Percentiles rank a stretch among this genome's conserved stretches.
Conservation (phyloP, 2,888 invertebrate genomes). For the Campoletis raptor region DNA sequence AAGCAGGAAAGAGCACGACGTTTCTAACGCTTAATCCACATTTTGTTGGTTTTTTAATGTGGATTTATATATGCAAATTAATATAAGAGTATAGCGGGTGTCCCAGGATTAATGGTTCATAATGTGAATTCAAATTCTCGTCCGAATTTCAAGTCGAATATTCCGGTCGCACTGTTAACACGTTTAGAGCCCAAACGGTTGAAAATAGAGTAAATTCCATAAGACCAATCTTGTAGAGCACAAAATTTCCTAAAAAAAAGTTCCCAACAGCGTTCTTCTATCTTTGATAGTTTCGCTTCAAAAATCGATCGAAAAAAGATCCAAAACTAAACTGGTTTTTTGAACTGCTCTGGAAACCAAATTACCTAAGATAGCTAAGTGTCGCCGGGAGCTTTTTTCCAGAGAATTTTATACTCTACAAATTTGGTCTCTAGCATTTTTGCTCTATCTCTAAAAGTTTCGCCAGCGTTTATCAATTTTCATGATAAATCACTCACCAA, state of each 20-base stretch:
- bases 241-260: neutral
- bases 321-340: neutral
- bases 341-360: neutral
- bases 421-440: neutral
- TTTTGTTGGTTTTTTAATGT: conserved; percentile 32
- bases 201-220: neutral
- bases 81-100: neutral
- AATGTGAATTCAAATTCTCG: neutral
- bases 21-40: conserved; percentile 38
- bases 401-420: neutral
- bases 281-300: neutral
- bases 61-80: neutral
- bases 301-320: neutral
- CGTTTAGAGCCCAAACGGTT: neutral
- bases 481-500: neutral
- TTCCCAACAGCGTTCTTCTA: neutral
- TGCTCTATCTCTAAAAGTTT: neutral
- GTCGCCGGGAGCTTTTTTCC: neutral
- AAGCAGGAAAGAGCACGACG: conserved; percentile 5
- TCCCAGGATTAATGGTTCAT: neutral
- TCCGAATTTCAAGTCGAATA: neutral
- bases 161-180: neutral
- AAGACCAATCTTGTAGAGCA: neutral
- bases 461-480: neutral
- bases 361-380: neutral